phyloP scores from a whole-genome alignment of 2,888 invertebrate genomes.

The Pseudanteris insignis region DNA sequence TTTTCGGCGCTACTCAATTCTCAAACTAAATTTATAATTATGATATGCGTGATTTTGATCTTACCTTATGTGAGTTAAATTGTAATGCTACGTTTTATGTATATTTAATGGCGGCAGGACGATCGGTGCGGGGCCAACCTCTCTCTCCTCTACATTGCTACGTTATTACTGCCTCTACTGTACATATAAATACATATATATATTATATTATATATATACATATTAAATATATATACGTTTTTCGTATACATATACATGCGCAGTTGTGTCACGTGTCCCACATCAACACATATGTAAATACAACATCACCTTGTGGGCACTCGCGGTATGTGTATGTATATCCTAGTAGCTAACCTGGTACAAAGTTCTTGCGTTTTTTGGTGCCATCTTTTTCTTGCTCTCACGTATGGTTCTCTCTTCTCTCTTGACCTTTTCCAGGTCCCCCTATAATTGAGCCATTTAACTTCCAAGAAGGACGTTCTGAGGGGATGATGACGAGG shows the following conservation, averaged over 20 bases:
- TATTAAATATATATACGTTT: conserved; percentile 49
- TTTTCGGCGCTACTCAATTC: conserved; percentile 20
- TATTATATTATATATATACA: conserved; percentile 53
- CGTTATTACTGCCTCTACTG: conserved; percentile 65
- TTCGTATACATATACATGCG: conserved; percentile 52
- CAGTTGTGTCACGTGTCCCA: conserved; percentile 40
- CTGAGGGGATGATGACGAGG: conserved; percentile 83
- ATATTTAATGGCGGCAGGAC: conserved; percentile 59
- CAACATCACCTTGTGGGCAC: conserved; percentile 2
- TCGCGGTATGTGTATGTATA: conserved; percentile 42
- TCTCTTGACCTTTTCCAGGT: conserved; percentile 73
- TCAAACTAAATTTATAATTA: conserved; percentile 26
- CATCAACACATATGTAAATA: conserved; percentile 41
- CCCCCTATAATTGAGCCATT: conserved; percentile 87
- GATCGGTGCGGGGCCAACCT: conserved; percentile 62
- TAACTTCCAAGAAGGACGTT: conserved; percentile 83
- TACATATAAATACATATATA: conserved; percentile 55
- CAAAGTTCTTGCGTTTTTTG: conserved; percentile 63
- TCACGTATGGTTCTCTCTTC: conserved; percentile 71
- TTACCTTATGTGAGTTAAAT: conserved; percentile 35
- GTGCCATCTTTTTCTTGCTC: conserved; percentile 70
- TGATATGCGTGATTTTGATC: conserved; percentile 28
- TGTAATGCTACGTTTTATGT: conserved; percentile 43
- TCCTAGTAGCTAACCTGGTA: conserved; percentile 51
- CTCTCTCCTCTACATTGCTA: conserved; percentile 63